Base-by-base conservation (phyloP, 2,888 invertebrate genomes). In the Bursaphelenchus okinawaensis region DNA sequence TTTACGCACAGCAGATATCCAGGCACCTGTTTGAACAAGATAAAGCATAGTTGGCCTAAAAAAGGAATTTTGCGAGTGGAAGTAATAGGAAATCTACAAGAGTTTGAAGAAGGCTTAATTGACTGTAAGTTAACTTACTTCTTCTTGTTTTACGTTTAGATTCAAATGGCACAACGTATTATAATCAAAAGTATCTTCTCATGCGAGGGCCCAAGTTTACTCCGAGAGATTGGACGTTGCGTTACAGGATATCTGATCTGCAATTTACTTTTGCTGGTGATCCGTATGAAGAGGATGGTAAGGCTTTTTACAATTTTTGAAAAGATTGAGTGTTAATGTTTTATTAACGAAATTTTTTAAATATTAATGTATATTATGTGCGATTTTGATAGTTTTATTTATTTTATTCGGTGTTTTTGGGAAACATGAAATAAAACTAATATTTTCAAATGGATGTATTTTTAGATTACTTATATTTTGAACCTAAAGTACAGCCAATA, bases 51-150 rank as follows among this genome's bases (percentile, higher is more conserved):
- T 88, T 98, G 96, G 96, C 95, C 96, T 0, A 87, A 92, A 68
- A 91, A 93, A 84, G 96, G 96, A 4, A 92, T 98, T 73, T 86
- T 98, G 20, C 86, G 93, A 69, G 92, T 94, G 16, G 93, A 94
- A 85, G 91, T 93, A 22, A 82, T 87, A 8, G 75, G 83, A 12
- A 85, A 85, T 76, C 58, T 79, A 68, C 65, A 69, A 8, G 60
- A 73, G 23, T 57, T 79, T 4, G 66, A 76, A 56, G 60, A 63
- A 26, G 66, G 73, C 54, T 72, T 75, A 12, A 40, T 40, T 4
- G 60, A 51, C 24, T n/a, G 60, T 59, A 26, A 26, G 60, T 31
- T 8, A 9, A 20, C 52, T 52, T 52, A 22, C 12, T 23, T 52
- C 20, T 22, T 52, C n/a, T 20, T 52, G 20, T 52, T 52, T 4